phyloP scores from a whole-genome alignment of 2,888 invertebrate genomes.

The Stomorhina lunata region DNA sequence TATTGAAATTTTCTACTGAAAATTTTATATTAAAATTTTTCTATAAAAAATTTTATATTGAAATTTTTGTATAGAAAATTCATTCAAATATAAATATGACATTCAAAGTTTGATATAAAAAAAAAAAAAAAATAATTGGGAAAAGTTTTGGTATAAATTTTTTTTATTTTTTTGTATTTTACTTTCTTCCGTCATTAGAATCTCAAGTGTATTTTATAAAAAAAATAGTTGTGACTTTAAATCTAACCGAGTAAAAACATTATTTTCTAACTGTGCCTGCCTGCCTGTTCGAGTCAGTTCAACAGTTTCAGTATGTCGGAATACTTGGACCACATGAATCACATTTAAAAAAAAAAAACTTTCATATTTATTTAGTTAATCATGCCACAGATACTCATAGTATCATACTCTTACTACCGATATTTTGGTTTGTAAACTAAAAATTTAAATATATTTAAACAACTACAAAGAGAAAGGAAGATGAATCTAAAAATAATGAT shows the following conservation, averaged over 20 bases:
- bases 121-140: no score
- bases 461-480: not conserved
- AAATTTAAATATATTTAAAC: not conserved
- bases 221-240: not conserved
- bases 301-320: not conserved
- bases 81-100: no score
- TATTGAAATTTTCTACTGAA: no score
- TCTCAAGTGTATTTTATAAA: not conserved
- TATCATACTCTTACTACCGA: not conserved
- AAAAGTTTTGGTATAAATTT: no score
- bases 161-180: no score
- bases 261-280: not conserved
- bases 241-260: constrained; percentile 15
- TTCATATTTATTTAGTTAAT: constrained; percentile 3
- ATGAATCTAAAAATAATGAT: constrained; percentile 37
- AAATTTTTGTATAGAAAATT: no score
- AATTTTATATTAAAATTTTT: no score
- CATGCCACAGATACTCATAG: not conserved
- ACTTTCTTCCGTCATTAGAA: no score
- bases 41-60: no score
- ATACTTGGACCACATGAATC: not conserved
- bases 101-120: no score
- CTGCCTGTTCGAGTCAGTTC: no score
- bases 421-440: not conserved
- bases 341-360: not conserved